Evolutionary conservation across 2,888 invertebrate species (phyloP).

Genomic region (Neoascia interrupta): DNA sequence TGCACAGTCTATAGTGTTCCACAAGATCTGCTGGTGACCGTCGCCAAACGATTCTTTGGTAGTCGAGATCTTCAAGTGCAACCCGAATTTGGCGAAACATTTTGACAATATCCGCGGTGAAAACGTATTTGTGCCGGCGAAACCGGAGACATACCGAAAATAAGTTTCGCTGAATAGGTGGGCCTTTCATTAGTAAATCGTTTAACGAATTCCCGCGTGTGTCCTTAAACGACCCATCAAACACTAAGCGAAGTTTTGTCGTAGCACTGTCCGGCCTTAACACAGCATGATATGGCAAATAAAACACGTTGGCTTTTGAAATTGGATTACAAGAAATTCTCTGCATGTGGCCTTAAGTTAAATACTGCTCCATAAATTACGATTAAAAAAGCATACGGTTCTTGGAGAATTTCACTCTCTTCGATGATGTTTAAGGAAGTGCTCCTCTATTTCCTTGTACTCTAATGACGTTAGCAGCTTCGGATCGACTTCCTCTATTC

Average conservation of each 20-base stretch:
- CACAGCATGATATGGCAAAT: slow-evolving; percentile 65
- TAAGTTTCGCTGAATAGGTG: slow-evolving; percentile 14
- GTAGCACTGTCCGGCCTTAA: slow-evolving; percentile 52
- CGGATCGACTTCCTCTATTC: slow-evolving; percentile 12
- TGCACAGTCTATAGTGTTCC: slow-evolving; percentile 7
- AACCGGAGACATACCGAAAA: slow-evolving; percentile 24
- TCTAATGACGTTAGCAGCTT: neutral
- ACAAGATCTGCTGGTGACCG: slow-evolving; percentile 1
- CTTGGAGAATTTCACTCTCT: too few relatives aligned
- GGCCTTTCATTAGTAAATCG: slow-evolving; percentile 11
- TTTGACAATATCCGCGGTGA: slow-evolving; percentile 52
- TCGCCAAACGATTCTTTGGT: slow-evolving; percentile 33
- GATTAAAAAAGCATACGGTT: slow-evolving; percentile 22
- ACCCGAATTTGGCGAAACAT: too few relatives aligned
- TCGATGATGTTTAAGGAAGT: slow-evolving; percentile 36
- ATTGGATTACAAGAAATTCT: slow-evolving; percentile 24
- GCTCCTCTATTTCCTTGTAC: slow-evolving; percentile 26
- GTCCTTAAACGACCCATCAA: too few relatives aligned
- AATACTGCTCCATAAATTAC: slow-evolving; percentile 57
- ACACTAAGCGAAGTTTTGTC: too few relatives aligned
- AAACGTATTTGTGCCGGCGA: slow-evolving; percentile 14
- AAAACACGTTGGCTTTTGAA: slow-evolving; percentile 33
- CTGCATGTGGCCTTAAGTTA: slow-evolving; percentile 47
- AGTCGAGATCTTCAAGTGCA: too few relatives aligned
- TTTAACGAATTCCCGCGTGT: slow-evolving; percentile 13